A percentile compares a stretch with the other conserved stretches of the same genome.
Evolutionary conservation across 2,888 invertebrate species (phyloP).

Genomic region (Crossocerus cetratus): DNA sequence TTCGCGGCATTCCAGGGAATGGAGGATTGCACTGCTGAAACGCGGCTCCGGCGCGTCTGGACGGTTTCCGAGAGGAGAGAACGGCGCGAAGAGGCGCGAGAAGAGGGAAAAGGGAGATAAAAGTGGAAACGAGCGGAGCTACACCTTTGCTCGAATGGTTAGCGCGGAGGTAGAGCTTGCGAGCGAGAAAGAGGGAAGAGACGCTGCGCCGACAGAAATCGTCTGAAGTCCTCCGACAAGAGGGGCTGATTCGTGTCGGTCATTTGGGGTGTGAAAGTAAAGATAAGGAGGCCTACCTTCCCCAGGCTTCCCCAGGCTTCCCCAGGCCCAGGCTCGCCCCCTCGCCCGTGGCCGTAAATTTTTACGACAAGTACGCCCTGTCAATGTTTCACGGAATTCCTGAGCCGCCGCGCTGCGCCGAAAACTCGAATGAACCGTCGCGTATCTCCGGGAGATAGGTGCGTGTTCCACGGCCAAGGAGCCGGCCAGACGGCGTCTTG

Average conservation of each 20-base stretch:
- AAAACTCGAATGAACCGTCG: conserved; percentile 48
- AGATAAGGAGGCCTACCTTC: conserved; percentile 44
- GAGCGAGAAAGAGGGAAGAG: conserved; percentile 13
- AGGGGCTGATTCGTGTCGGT: conserved; percentile 57
- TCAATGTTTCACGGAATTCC: conserved; percentile 59
- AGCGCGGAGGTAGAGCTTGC: conserved; percentile 16
- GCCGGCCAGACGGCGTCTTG: too few species aligned
- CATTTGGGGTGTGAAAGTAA: conserved; percentile 62
- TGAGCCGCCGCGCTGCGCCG: conserved; percentile 21
- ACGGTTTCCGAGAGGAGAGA: conserved; percentile 12
- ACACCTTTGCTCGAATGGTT: conserved; percentile 31
- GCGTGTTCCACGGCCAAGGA: neutral
- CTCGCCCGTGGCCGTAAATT: conserved; percentile 52
- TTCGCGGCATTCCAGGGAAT: conserved; percentile 49
- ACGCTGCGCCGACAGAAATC: conserved; percentile 41
- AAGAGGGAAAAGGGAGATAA: conserved; percentile 3
- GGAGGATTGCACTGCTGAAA: conserved; percentile 48
- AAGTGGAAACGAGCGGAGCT: conserved; percentile 30
- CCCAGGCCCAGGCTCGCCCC: conserved; percentile 1
- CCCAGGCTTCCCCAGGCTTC: too few species aligned
- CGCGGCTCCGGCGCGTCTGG: conserved; percentile 23
- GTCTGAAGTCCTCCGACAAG: conserved; percentile 54
- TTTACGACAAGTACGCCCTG: conserved; percentile 55
- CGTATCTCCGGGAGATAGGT: conserved; percentile 22
- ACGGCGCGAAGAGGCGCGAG: neutral